phyloP scores from a whole-genome alignment of 2,797 vertebrate genomes.

The Argentina silus region DNA sequence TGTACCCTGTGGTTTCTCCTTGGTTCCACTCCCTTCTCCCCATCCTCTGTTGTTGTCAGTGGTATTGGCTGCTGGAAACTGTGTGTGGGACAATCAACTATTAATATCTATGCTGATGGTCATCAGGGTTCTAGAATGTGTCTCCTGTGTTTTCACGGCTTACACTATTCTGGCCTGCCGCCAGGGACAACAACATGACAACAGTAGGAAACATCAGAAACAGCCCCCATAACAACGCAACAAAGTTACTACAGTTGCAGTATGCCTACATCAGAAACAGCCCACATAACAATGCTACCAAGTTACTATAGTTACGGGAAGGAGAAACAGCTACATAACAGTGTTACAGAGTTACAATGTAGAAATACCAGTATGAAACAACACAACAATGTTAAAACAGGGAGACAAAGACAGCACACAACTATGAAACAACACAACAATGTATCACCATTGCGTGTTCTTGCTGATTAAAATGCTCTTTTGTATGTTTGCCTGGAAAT shows the following conservation, averaged over 20 bases:
- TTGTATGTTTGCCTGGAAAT: not conserved
- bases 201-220: constrained; percentile 30
- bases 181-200: constrained; percentile 40
- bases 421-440: not conserved
- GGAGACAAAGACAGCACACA: not conserved
- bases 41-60: no score
- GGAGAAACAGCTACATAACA: not conserved
- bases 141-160: constrained; percentile 59
- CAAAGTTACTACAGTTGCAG: not conserved
- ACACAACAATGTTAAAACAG: not conserved
- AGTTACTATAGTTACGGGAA: not conserved
- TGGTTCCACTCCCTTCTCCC: no score
- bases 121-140: constrained; percentile 54
- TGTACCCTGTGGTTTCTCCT: no score
- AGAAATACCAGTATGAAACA: not conserved
- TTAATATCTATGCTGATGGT: constrained; percentile 64
- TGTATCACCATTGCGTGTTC: no score
- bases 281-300: not conserved
- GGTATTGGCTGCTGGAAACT: constrained; percentile 35
- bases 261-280: not conserved
- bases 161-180: constrained; percentile 39
- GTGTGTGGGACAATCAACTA: constrained; percentile 67
- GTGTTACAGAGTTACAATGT: not conserved
- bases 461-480: no score
- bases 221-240: constrained; percentile 41